Conservation (phyloP, 2,797 vertebrate genomes). For the Eidolon dupreanum region DNA sequence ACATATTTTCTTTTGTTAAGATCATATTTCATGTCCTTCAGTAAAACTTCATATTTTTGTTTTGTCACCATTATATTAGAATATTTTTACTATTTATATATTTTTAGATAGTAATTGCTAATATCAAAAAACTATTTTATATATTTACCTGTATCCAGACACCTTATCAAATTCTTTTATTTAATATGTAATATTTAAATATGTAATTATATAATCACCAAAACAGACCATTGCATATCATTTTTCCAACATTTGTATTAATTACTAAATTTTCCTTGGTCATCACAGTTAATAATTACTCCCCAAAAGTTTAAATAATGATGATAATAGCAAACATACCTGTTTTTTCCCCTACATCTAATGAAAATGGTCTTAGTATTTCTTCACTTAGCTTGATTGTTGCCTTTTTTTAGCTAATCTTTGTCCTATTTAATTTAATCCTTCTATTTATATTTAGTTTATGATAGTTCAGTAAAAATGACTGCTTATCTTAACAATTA, state of each 20-base stretch:
- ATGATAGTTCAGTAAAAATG: neutral
- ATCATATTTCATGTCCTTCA: neutral
- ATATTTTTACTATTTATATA: neutral
- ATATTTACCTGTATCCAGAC: neutral
- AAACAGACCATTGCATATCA: neutral
- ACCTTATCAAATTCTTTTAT: neutral
- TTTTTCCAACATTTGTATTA: neutral
- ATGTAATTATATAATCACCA: neutral
- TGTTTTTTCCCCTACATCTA: neutral
- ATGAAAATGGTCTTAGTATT: neutral
- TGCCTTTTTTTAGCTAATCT: neutral
- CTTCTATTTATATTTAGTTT: neutral
- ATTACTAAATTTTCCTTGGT: neutral
- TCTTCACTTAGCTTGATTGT: neutral
- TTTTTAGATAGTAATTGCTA: neutral
- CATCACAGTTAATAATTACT: neutral
- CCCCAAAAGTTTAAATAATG: neutral
- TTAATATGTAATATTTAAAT: neutral
- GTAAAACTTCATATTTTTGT: neutral
- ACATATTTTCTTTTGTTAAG: neutral
- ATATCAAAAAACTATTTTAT: neutral
- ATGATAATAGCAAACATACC: neutral
- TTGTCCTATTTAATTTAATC: neutral
- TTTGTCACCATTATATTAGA: neutral
- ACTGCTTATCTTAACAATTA: neutral